Percentiles rank a stretch among this genome's conserved stretches.
These are phyloP conservation scores for Caerostris darwini DNA, from an alignment of 1,140 invertebrate species.

Conservation along the genomic window DNA sequence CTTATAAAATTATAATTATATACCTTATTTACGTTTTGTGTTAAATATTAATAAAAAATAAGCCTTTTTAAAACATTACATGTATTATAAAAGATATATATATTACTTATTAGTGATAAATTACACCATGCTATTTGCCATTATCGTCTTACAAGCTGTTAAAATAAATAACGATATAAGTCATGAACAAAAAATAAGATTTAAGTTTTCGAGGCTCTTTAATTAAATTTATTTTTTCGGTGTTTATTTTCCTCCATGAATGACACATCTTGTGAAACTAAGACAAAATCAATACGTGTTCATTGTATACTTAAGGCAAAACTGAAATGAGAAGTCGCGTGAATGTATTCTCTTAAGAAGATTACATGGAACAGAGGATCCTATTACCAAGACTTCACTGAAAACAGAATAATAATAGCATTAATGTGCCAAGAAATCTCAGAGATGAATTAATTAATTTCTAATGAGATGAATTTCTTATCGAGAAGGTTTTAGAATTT, in stretches of 20 bases:
- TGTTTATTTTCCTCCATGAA: neutral
- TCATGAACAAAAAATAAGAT: neutral
- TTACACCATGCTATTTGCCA: no score
- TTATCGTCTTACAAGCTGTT: neutral
- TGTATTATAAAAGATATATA: no score
- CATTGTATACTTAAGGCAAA: neutral
- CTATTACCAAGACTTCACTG: neutral
- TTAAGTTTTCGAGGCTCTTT: neutral
- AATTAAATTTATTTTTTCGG: constrained; percentile 4
- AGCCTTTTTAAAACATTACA: no score
- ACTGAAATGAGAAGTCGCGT: neutral
- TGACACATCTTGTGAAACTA: constrained; percentile 7
- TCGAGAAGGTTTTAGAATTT: neutral
- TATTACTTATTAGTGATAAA: no score
- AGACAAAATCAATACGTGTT: constrained; percentile 2
- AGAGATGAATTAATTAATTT: neutral
- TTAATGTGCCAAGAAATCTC: constrained; percentile 9
- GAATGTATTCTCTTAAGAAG: neutral
- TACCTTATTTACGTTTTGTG: no score
- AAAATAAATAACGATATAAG: neutral
- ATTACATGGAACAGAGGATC: neutral
- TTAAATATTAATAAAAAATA: no score
- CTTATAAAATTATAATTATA: no score
- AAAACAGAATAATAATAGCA: neutral
- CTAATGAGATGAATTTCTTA: constrained; percentile 7